Evolutionary conservation across 2,797 vertebrate genomes (phyloP).

Genomic region (Mycteria americana): DNA sequence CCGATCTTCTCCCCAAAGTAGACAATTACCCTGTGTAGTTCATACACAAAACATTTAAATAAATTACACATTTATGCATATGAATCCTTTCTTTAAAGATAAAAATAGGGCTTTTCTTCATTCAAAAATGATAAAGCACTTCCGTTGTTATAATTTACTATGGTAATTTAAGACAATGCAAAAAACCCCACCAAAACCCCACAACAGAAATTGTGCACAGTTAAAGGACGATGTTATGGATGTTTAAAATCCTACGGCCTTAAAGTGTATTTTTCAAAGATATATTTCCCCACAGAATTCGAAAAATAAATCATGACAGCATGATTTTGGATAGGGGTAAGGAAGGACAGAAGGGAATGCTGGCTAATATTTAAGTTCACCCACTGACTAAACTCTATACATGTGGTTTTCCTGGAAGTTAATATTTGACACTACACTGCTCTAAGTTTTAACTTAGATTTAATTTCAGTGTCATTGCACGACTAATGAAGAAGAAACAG

Average conservation of each 20-base stretch:
- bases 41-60: constrained; percentile 50
- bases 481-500: background rate
- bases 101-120: constrained; percentile 40
- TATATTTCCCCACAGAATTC: background rate
- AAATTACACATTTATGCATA: constrained; percentile 30
- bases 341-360: background rate
- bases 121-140: constrained; percentile 45
- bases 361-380: background rate
- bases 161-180: constrained; percentile 7
- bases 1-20: background rate
- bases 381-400: background rate
- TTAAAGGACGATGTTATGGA: background rate
- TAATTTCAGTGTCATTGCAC: background rate
- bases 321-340: background rate
- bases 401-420: background rate
- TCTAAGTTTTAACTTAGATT: background rate
- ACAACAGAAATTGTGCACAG: background rate
- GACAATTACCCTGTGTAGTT: constrained; percentile 15
- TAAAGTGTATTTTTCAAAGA: background rate
- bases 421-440: background rate
- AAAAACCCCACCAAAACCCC: background rate
- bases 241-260: background rate
- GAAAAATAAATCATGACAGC: background rate
- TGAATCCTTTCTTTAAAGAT: constrained; percentile 39
- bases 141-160: background rate